Evolutionary conservation across 2,113 vertebrate genomes (phyloP).

Genomic region (Anguilla rostrata): DNA sequence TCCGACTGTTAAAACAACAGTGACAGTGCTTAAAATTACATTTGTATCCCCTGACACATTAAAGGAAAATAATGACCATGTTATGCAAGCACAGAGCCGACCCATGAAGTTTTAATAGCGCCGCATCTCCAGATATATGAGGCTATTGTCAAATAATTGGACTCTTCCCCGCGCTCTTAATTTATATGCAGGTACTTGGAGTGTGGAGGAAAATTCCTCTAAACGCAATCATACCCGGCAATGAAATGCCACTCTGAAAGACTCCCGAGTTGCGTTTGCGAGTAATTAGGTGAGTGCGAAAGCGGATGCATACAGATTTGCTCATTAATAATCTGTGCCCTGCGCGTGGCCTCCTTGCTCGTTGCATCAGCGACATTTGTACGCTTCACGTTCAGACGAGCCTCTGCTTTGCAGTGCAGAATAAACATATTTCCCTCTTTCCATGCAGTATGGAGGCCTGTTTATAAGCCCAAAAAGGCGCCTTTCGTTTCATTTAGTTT

Average conservation of each 20-base stretch:
- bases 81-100: background rate
- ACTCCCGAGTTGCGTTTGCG: conserved; percentile 55
- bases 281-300: conserved; percentile 58
- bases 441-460: background rate
- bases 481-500: background rate
- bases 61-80: background rate
- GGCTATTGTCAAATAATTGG: background rate
- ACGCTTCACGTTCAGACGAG: conserved; percentile 8
- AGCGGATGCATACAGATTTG: conserved; percentile 40
- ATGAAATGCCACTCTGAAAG: conserved; percentile 53
- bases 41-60: background rate
- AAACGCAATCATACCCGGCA: conserved; percentile 48
- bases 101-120: background rate
- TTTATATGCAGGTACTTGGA: conserved; percentile 15
- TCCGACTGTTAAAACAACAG: background rate
- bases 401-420: background rate
- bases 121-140: conserved; percentile 6
- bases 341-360: conserved; percentile 28
- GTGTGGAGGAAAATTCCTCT: conserved; percentile 23
- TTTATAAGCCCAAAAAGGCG: background rate
- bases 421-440: background rate
- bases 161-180: background rate
- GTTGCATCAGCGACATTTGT: conserved; percentile 25
- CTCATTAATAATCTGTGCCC: conserved; percentile 56
- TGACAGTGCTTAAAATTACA: conserved; percentile 8